These are phyloP conservation scores for Phenganax subtilis DNA, from an alignment of 92 coral and sea anemone genomes.

Conservation along the genomic window DNA sequence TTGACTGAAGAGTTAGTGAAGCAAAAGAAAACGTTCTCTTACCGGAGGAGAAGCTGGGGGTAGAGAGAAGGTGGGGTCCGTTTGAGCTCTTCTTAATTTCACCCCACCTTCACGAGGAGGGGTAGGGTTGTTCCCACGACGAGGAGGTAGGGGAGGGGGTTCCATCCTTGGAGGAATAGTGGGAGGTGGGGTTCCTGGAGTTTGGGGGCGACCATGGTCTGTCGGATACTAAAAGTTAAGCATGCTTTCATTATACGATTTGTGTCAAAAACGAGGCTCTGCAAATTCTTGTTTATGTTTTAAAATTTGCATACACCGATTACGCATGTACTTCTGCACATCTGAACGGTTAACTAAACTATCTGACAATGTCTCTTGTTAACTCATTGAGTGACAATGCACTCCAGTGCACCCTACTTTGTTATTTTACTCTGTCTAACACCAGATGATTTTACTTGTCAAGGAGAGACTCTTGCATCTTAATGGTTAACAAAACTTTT, in stretches of 20 bases:
- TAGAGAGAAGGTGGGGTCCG: slow-evolving; percentile 14
- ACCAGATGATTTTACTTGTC: too few relatives aligned
- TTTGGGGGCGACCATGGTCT: not conserved
- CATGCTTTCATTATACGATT: too few relatives aligned
- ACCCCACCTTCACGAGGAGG: not conserved
- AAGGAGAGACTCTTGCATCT: too few relatives aligned
- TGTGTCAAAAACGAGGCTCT: not conserved
- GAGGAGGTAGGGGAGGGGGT: slow-evolving; percentile 37
- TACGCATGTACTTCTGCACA: not conserved
- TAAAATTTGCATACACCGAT: not conserved
- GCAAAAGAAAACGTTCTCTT: not conserved
- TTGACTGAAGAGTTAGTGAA: not conserved
- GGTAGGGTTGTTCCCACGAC: too few relatives aligned
- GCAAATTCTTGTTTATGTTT: not conserved
- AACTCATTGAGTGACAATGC: too few relatives aligned
- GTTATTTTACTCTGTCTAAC: too few relatives aligned
- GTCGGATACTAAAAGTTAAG: not conserved
- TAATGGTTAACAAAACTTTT: too few relatives aligned
- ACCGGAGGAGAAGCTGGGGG: not conserved
- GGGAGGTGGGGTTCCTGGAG: slow-evolving; percentile 8
- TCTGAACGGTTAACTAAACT: too few relatives aligned
- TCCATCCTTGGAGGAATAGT: slow-evolving; percentile 25
- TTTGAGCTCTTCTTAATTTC: slow-evolving; percentile 23
- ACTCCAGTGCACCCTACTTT: too few relatives aligned
- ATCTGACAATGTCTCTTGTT: too few relatives aligned